A percentile compares a stretch with the other conserved stretches of the same genome.
Conservation (phyloP, 2,888 invertebrate genomes). For the Sialis fuliginosa region DNA sequence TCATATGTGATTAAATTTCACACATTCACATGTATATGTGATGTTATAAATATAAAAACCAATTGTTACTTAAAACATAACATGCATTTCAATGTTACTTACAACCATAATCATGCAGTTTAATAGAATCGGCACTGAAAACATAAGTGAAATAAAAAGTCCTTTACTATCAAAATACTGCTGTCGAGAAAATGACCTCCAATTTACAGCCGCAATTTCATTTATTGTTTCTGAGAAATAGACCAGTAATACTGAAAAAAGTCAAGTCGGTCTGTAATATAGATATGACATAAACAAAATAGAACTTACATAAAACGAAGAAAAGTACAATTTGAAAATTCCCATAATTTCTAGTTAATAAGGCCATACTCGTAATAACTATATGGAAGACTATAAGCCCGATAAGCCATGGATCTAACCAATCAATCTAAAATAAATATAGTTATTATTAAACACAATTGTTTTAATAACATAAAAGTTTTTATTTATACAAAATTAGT, state of each 20-base stretch:
- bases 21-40: no score
- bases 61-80: neutral
- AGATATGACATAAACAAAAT: constrained; percentile 2
- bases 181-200: constrained; percentile 74
- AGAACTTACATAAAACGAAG: constrained; percentile 56
- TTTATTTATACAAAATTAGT: neutral
- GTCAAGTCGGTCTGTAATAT: constrained; percentile 6
- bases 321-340: constrained; percentile 76
- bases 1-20: no score
- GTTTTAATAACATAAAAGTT: constrained; percentile 1
- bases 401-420: constrained; percentile 77
- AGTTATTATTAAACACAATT: constrained; percentile 4
- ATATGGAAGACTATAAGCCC: constrained; percentile 59
- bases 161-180: constrained; percentile 92
- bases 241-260: constrained; percentile 59
- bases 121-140: constrained; percentile 80
- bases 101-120: constrained; percentile 92
- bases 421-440: constrained; percentile 51
- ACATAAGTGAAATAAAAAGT: constrained; percentile 81
- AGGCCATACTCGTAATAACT: constrained; percentile 55
- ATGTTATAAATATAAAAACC: neutral
- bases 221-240: constrained; percentile 85
- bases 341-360: constrained; percentile 68
- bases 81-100: constrained; percentile 28
- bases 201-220: constrained; percentile 72